Conservation (phyloP, 2,888 invertebrate genomes). For the Nysson spinosus region DNA sequence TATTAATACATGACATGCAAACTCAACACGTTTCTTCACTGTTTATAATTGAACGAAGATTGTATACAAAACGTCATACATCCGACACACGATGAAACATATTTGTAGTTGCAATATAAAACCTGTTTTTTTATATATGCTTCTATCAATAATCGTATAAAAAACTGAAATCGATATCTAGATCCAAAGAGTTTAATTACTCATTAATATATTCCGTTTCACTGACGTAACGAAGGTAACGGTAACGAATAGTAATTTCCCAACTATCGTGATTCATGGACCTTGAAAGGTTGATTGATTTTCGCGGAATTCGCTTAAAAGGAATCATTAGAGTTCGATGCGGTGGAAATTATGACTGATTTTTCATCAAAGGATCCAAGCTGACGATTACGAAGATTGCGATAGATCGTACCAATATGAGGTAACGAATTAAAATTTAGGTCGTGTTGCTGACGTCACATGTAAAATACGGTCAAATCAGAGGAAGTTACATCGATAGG, state of each 20-base stretch:
- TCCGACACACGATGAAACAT: no score
- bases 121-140: no score
- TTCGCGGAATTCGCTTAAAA: background rate
- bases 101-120: no score
- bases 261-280: conserved; percentile 11
- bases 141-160: no score
- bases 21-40: no score
- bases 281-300: conserved; percentile 14
- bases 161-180: no score
- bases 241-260: conserved; percentile 11
- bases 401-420: conserved; percentile 12
- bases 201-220: no score
- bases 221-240: background rate
- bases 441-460: conserved; percentile 36
- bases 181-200: no score
- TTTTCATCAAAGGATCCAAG: conserved; percentile 8
- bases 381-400: conserved; percentile 20
- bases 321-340: conserved; percentile 10
- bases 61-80: no score
- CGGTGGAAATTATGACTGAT: conserved; percentile 6
- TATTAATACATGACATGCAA: no score
- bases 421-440: conserved; percentile 28
- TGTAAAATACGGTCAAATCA: background rate
- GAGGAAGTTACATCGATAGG: conserved; percentile 3
- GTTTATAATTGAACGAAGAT: no score